Base-by-base conservation (phyloP, 2,113 vertebrate species). In the Peucedramus taeniatus region DNA sequence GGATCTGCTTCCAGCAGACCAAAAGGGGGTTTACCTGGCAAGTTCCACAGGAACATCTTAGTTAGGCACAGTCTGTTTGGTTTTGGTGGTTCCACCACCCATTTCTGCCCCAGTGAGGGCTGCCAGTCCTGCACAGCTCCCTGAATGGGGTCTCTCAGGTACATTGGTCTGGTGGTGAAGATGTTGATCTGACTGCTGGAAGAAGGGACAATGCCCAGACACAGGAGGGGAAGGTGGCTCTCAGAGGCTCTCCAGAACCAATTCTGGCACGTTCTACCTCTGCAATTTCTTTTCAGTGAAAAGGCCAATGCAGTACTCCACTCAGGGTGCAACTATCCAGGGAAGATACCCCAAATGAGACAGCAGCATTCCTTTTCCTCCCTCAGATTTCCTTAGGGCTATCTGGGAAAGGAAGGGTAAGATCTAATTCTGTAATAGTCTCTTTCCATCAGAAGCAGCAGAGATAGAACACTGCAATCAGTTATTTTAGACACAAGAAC, bases 401-500 rank as follows among this genome's bases (percentile, higher is more conserved):
- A 13, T 30, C 66, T 88, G 83, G 84, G 44, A 93, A 82, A 75
- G 54, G 64, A 66, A 51, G 6, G 10, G 27, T 8, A 13, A 47
- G 30, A 77, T 78, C 47, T 6, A 26, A 60, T 39, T 59, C 74
- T 59, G 27, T 8, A 57, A 23, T 0, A 78, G 22, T 21, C 2
- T 1, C 54, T 17, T 74, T 23, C 64, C 31, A n/a, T 53, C 57
- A 69, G 31, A 47, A 75, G 60, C 77, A 72, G 49, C 45, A 87
- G 47, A 64, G 42, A 60, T 1, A 11, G 53, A 53, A 87, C 51
- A 57, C 39, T 61, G 49, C 66, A 75, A 86, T 59, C 77, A 50
- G 31, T 50, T 89, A 42, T 44, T 93, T 95, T 69, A 94, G 68
- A 92, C 77, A 89, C 59, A 92, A 87, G 85, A 96, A 87, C 30